These are phyloP conservation scores for Myotis findleyi DNA, from an alignment of 2,797 vertebrate genomes.

Conservation along the genomic window DNA sequence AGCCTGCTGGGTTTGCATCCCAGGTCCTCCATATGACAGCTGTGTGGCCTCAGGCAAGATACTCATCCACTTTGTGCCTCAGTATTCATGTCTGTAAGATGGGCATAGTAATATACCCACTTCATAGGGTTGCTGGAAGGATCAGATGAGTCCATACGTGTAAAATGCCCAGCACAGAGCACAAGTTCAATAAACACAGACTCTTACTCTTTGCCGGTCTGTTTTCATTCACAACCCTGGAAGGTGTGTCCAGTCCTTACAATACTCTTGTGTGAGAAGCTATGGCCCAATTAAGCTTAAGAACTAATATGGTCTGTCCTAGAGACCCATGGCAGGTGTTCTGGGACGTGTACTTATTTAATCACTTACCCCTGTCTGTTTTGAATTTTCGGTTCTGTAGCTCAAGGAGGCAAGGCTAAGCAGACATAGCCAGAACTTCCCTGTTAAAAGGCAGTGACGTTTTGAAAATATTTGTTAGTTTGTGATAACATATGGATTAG, in stretches of 20 bases:
- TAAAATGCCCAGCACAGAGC: neutral
- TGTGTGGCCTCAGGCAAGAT: neutral
- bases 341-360: neutral
- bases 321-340: neutral
- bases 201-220: fast-evolving
- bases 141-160: fast-evolving
- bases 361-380: neutral
- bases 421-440: fast-evolving
- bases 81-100: neutral
- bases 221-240: neutral
- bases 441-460: neutral
- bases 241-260: neutral
- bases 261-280: neutral
- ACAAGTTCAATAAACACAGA: neutral
- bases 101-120: no score
- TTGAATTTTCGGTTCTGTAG: neutral
- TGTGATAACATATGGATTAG: no score
- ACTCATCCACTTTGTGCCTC: neutral
- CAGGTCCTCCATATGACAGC: neutral
- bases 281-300: neutral
- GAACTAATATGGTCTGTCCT: neutral
- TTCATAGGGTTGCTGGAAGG: neutral
- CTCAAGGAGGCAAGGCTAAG: neutral
- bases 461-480: neutral
- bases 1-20: neutral